Evolutionary conservation across 2,113 vertebrate species (phyloP).

Genomic region (Muntiacus reevesi): DNA sequence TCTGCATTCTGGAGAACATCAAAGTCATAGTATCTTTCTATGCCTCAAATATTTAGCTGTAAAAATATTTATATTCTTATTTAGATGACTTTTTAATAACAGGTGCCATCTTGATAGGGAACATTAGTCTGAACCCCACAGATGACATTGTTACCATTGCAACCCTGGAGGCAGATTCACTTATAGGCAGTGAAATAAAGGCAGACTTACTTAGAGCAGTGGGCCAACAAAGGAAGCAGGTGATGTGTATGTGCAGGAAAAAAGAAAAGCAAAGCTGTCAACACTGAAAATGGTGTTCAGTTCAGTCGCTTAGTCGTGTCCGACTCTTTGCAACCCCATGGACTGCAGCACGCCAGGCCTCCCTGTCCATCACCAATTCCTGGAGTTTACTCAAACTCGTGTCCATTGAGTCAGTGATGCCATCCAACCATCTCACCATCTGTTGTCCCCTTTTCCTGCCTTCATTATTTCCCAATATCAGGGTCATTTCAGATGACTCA

Average conservation of each 20-base stretch:
- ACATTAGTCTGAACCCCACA: not conserved
- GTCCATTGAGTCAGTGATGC: fast-evolving
- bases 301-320: not conserved
- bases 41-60: not conserved
- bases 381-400: fast-evolving
- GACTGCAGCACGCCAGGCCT: not conserved
- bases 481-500: not conserved
- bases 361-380: not conserved
- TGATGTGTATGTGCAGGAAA: no score
- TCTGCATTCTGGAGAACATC: not conserved
- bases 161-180: not conserved
- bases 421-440: not conserved
- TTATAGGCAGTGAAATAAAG: no score
- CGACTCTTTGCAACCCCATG: not conserved
- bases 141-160: not conserved
- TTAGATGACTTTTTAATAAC: not conserved
- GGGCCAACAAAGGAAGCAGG: not conserved
- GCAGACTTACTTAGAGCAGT: not conserved
- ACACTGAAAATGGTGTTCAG: not conserved
- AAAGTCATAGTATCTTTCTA: not conserved
- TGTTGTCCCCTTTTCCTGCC: not conserved
- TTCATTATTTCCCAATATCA: not conserved
- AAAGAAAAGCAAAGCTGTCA: not conserved
- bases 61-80: not conserved
- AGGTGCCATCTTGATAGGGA: not conserved